Evolutionary conservation across 1,140 invertebrate species (phyloP), one percentile per base, ranked within the genome.

Genomic region (Octopus sinensis): DNA sequence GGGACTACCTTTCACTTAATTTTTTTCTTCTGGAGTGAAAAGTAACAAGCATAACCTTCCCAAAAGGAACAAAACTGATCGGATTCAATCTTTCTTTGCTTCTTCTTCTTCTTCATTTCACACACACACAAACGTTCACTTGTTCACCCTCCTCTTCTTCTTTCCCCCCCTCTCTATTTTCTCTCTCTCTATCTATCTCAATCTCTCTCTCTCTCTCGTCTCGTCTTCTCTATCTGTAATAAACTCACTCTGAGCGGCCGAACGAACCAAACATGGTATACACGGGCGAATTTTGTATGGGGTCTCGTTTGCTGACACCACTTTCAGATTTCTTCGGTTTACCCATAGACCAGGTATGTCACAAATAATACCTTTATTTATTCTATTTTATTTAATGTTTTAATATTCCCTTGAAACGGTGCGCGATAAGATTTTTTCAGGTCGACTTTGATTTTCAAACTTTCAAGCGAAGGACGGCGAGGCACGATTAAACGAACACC

Each of bases 301-400:
- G 86, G 17, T 86, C 85, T 52, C 77, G 83, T 6, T 79, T 86
- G 13, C 79, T 86, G 43, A 79, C 79, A 53, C 86, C 86, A 4
- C 80, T 86, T 30, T 78, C 80, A 4, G 68, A 79, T n/a, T 9
- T 83, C 4, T 80, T 83, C 4, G 84, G 84, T 6, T 71, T 86
- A 12, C 85, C 86, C 4, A 80, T 86, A 56, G 86, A 86, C 80
- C 84, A 86, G 85, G 86, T 84, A 77, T 30, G 81, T 56, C 3
- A 43, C 30, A 43, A 43, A 43, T 43, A 0, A 43, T 43, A 43
- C 30, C 3, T 0, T 43, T 43, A 43, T 43, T 43, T 43, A 43
- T 43, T 43, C 30, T 43, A 43, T 43, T 43, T 43, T 43, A 43
- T 43, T 43, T 0, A 43, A 43, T 43, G 30, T 43, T 43, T 43